These are phyloP conservation scores for Trachemys scripta DNA, from an alignment of 2,113 vertebrate species.

Conservation along the genomic window DNA sequence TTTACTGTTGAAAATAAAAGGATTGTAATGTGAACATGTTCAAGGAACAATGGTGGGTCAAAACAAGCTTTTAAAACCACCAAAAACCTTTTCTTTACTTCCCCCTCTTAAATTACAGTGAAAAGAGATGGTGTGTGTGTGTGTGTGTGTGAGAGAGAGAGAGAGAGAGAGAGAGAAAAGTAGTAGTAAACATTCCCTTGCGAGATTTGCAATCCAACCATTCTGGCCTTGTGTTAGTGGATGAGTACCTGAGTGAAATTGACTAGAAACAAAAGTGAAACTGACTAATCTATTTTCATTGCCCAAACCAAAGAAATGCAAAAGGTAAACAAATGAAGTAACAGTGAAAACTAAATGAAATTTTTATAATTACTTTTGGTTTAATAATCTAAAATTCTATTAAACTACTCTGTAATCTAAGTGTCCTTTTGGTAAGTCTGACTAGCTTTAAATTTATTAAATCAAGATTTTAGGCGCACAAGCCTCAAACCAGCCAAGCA, in stretches of 20 bases:
- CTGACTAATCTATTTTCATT: not conserved
- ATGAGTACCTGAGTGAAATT: not conserved
- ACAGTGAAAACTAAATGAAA: not conserved
- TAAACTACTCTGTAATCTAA: not conserved
- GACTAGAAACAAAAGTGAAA: not conserved
- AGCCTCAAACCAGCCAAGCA: not conserved
- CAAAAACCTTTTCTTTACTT: not conserved
- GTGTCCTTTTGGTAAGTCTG: not conserved
- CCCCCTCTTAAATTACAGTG: not conserved
- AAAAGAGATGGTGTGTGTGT: not conserved
- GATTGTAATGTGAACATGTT: not conserved
- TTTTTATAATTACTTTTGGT: not conserved
- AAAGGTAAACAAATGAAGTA: not conserved
- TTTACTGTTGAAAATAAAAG: not conserved
- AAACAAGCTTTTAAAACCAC: not conserved
- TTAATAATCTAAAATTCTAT: not conserved
- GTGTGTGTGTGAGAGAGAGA: too few species aligned
- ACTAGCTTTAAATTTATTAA: constrained; percentile 1
- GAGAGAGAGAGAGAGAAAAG: too few species aligned
- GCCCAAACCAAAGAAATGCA: not conserved
- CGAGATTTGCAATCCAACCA: not conserved
- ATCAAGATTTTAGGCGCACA: not conserved
- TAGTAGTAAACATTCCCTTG: not conserved
- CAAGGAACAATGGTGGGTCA: not conserved
- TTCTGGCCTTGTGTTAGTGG: not conserved